These are phyloP conservation scores for Sebastes dallii DNA, from an alignment of 2,797 vertebrate species.

Conservation along the genomic window DNA sequence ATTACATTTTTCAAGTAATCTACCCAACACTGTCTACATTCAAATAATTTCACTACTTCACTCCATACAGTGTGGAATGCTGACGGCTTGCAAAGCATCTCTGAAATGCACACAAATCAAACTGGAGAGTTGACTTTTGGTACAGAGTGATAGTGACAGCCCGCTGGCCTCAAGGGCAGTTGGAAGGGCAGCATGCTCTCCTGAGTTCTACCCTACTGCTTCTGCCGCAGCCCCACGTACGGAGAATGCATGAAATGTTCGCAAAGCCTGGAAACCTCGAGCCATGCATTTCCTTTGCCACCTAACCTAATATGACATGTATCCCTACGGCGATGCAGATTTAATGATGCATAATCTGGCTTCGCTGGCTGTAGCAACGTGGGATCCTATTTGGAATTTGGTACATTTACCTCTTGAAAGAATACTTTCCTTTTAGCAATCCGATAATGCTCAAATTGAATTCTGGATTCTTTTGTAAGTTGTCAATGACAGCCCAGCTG, in stretches of 20 bases:
- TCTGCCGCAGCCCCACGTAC: slow-evolving; percentile 42
- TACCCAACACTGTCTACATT: background rate
- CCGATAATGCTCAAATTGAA: slow-evolving; percentile 82
- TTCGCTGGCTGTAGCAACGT: slow-evolving; percentile 61
- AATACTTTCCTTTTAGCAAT: slow-evolving; percentile 71
- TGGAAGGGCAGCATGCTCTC: slow-evolving; percentile 64
- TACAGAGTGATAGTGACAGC: slow-evolving; percentile 66
- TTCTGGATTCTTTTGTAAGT: slow-evolving; percentile 66
- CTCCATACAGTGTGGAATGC: slow-evolving; percentile 2
- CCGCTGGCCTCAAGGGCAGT: slow-evolving; percentile 49
- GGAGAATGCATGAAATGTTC: slow-evolving; percentile 64
- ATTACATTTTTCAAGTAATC: background rate
- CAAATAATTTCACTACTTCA: background rate
- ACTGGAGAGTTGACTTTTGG: slow-evolving; percentile 55
- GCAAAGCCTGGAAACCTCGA: slow-evolving; percentile 61
- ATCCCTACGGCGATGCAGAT: slow-evolving; percentile 71
- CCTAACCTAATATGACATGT: slow-evolving; percentile 74
- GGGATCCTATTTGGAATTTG: slow-evolving; percentile 76
- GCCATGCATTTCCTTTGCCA: slow-evolving; percentile 59
- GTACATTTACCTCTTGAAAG: slow-evolving; percentile 72
- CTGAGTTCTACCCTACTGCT: slow-evolving; percentile 60
- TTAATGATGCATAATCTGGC: slow-evolving; percentile 73
- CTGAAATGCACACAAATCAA: slow-evolving; percentile 57
- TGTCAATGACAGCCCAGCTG: slow-evolving; percentile 62
- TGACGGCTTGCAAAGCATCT: slow-evolving; percentile 27